phyloP scores from a whole-genome alignment of 2,797 vertebrate genomes.

The Dryobates pubescens region DNA sequence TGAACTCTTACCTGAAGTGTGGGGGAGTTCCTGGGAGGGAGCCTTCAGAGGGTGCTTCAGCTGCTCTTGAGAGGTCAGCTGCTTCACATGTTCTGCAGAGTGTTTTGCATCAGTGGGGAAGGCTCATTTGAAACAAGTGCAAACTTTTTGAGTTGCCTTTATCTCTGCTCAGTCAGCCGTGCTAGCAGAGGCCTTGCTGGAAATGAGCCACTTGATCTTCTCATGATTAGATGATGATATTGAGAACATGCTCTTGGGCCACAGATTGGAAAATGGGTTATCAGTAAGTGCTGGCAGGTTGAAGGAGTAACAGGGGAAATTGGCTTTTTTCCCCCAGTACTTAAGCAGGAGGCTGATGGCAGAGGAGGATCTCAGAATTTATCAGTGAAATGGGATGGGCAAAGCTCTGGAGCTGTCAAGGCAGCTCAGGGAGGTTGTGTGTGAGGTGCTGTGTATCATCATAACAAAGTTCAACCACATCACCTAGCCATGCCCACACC shows the following conservation, averaged over 20 bases:
- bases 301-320: neutral
- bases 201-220: neutral
- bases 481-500: neutral
- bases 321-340: neutral
- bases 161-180: neutral
- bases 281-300: neutral
- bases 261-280: neutral
- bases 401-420: neutral
- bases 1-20: neutral
- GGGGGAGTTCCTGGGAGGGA: neutral
- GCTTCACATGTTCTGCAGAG: neutral
- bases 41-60: neutral
- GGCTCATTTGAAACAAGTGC: neutral
- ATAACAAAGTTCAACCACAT: neutral
- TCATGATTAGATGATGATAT: neutral
- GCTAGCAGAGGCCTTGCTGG: neutral
- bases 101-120: neutral
- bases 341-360: neutral
- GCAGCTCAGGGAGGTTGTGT: neutral
- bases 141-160: neutral
- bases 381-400: neutral
- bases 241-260: neutral
- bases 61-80: neutral
- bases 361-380: neutral
- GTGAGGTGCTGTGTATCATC: neutral